These are phyloP conservation scores for Ganaspis brasiliensis DNA, from an alignment of 2,888 invertebrate genomes.

Conservation along the genomic window DNA sequence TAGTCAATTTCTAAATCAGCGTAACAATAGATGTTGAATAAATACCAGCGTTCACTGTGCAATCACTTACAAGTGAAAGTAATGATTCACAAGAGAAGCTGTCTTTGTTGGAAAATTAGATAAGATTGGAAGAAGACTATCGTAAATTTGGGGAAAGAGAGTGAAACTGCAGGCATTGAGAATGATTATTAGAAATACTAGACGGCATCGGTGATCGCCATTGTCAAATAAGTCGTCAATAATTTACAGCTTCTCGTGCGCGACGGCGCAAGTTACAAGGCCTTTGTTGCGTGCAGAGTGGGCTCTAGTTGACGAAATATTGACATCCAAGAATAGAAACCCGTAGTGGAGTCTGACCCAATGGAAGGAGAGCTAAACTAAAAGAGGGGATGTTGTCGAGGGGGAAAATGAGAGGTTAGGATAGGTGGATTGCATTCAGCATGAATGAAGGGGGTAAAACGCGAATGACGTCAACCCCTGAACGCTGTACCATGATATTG, in stretches of 20 bases:
- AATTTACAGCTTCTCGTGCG: conserved; percentile 61
- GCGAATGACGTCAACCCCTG: conserved; percentile 59
- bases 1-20: too few relatives aligned
- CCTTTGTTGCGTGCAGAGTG: conserved; percentile 73
- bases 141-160: background rate
- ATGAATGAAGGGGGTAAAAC: conserved; percentile 57
- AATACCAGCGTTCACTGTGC: too few relatives aligned
- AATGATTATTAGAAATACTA: conserved; percentile 16
- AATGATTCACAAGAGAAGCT: background rate
- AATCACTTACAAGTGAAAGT: too few relatives aligned
- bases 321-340: conserved; percentile 79
- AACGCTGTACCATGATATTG: conserved; percentile 56
- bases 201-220: conserved; percentile 10
- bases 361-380: conserved; percentile 39
- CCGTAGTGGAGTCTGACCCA: conserved; percentile 65
- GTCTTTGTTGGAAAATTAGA: background rate
- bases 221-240: conserved; percentile 58
- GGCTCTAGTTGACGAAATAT: conserved; percentile 79
- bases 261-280: conserved; percentile 46
- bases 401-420: conserved; percentile 52
- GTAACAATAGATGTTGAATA: too few relatives aligned
- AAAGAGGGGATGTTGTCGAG: conserved; percentile 40
- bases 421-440: conserved; percentile 60
- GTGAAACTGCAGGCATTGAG: background rate
- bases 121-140: background rate